phyloP scores from a whole-genome alignment of 2,888 invertebrate genomes.

The Lasioglossum vierecki region DNA sequence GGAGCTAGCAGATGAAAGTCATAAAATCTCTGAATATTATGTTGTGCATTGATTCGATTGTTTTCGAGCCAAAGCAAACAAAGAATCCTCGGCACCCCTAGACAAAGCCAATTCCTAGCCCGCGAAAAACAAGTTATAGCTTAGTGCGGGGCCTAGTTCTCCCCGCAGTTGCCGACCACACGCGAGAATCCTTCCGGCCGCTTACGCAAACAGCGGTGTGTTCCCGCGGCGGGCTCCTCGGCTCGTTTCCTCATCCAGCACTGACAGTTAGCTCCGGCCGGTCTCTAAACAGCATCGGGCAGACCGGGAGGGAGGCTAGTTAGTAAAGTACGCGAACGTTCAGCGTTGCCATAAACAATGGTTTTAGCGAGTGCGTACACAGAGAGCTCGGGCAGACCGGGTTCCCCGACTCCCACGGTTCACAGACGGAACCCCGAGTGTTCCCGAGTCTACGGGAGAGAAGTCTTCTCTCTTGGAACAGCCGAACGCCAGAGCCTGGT shows the following conservation, averaged over 20 bases:
- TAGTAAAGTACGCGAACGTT: constrained; percentile 78
- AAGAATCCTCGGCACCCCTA: neutral
- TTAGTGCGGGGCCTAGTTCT: neutral
- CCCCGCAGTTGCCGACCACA: constrained; percentile 38
- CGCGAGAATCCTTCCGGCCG: constrained; percentile 25
- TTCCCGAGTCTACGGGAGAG: neutral
- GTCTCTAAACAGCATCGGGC: constrained; percentile 48
- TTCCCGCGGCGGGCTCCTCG: constrained; percentile 13
- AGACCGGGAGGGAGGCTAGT: constrained; percentile 70
- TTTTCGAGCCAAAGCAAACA: neutral
- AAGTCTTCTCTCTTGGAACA: constrained; percentile 47
- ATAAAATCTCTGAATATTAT: too few relatives aligned
- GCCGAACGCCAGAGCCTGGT: constrained; percentile 50
- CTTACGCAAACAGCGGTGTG: constrained; percentile 33
- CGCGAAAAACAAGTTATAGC: neutral
- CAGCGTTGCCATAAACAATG: constrained; percentile 80
- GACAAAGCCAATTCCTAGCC: neutral
- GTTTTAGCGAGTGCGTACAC: constrained; percentile 74
- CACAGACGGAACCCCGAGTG: constrained; percentile 50
- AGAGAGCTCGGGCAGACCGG: constrained; percentile 54
- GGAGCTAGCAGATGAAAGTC: too few relatives aligned
- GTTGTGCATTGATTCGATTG: too few relatives aligned
- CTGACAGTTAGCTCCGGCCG: constrained; percentile 53
- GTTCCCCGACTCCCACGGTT: constrained; percentile 78
- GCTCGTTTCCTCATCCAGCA: constrained; percentile 35